Conservation (phyloP, 1,140 invertebrate species). For the Megalopta genalis region DNA sequence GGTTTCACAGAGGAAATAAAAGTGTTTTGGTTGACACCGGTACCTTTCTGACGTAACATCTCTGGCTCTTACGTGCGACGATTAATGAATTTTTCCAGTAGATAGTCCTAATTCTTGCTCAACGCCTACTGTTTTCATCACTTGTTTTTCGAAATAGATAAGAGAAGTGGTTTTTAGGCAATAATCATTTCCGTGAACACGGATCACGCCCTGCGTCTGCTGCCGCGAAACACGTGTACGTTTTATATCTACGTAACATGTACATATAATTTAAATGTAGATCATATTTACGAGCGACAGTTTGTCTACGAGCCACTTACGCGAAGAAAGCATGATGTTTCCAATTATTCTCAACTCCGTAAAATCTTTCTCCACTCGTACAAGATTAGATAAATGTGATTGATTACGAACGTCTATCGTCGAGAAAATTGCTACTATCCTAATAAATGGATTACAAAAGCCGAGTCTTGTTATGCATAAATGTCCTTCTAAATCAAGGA, state of each 20-base stretch:
- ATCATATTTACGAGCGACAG: slow-evolving; percentile 28
- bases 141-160: slow-evolving; percentile 10
- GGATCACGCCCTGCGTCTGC: too few species aligned
- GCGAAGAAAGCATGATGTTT: slow-evolving; percentile 27
- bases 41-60: slow-evolving; percentile 25
- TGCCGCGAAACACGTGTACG: slow-evolving; percentile 21
- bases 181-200: neutral
- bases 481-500: too few species aligned
- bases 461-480: too few species aligned
- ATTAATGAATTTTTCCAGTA: slow-evolving; percentile 20
- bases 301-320: neutral
- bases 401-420: too few species aligned
- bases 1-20: too few species aligned
- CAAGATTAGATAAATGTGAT: slow-evolving; percentile 10
- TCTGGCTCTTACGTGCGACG: slow-evolving; percentile 5
- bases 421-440: neutral
- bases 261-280: slow-evolving; percentile 7
- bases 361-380: neutral
- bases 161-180: neutral
- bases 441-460: too few species aligned
- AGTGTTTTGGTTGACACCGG: neutral
- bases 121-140: slow-evolving; percentile 23
- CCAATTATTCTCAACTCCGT: slow-evolving; percentile 26
- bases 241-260: slow-evolving; percentile 45
- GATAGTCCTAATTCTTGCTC: slow-evolving; percentile 8